Conservation (phyloP, 2,113 vertebrate species). For the Axis porcinus region DNA sequence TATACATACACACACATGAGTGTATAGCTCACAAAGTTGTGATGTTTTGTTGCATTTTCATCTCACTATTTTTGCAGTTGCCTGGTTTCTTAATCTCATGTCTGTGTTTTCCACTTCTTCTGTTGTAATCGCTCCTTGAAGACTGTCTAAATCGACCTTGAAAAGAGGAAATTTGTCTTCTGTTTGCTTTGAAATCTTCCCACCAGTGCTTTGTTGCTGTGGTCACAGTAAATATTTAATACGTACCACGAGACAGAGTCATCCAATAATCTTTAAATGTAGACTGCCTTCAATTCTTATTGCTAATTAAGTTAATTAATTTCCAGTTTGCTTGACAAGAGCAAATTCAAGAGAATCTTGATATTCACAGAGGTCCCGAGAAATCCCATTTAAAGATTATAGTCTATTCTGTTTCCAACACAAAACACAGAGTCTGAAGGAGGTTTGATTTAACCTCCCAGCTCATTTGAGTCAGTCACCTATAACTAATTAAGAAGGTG, state of each 20-base stretch:
- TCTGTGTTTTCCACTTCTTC: background rate
- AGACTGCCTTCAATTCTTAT: background rate
- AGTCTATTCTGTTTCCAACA: background rate
- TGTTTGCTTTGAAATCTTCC: background rate
- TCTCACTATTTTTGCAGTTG: background rate
- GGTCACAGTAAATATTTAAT: background rate
- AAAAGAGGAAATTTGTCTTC: background rate
- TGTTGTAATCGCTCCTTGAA: background rate
- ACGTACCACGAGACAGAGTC: background rate
- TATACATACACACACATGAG: background rate
- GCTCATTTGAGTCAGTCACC: background rate
- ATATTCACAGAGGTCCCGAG: background rate
- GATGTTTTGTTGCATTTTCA: background rate
- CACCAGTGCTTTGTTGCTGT: background rate
- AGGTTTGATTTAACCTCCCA: background rate
- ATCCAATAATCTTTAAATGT: background rate
- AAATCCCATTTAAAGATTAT: background rate
- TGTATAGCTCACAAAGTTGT: background rate
- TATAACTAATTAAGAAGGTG: constrained; percentile 14
- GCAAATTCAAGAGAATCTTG: background rate
- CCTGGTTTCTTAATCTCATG: background rate
- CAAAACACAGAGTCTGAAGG: background rate
- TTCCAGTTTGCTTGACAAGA: background rate
- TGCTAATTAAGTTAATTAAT: constrained; percentile 34
- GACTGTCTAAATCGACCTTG: background rate